Base-by-base conservation (phyloP, 2,797 vertebrate species). In the Acrossocheilus fasciatus region DNA sequence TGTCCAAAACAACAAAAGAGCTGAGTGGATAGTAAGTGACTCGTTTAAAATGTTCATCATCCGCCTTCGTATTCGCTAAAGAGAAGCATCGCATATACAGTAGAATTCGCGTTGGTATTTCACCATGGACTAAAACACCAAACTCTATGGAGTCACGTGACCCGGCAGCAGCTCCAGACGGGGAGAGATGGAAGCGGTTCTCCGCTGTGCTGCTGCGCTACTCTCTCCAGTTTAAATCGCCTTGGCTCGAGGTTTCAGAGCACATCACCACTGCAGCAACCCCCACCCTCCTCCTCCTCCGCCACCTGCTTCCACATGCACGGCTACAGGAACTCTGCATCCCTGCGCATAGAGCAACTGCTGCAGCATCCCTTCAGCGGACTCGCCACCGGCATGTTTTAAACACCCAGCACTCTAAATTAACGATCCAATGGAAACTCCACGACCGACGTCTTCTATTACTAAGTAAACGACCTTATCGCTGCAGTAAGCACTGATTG, bases 241-340 rank as follows among this genome's bases (percentile, higher is more conserved):
- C 93, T 94, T 93, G 94, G 94, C 95, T 94, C 94, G 94, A 93
- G 94, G 95, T 95, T 96, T 95, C 93, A 95, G 92, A 94, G 96
- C 94, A 94, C 94, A 96, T 90, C 87, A 87, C 92, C 96, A 95
- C 94, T 96, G 96, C 97, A 97, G 95, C 96, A 97, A 94, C 94
- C 92, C 92, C 91, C 91, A 88, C 92, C 90, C 89, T 91, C 90
- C 57, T 66, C 90, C 88, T 91, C 88, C 84, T 90, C 90, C 91
- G 89, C 93, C 93, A 94, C 93, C 95, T 96, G 95, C 94, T 95
- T 96, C 94, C 94, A 95, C 95, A 96, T 96, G 95, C 95, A 94
- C 91, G 88, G 91, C 91, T 91, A 90, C 83, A 92, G 91, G 91
- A 92, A 90, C 43, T 90, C 86, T 89, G 84, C 81, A 90, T 62